Evolutionary conservation across 2,888 invertebrate genomes (phyloP).

Genomic region (Theretra japonica): DNA sequence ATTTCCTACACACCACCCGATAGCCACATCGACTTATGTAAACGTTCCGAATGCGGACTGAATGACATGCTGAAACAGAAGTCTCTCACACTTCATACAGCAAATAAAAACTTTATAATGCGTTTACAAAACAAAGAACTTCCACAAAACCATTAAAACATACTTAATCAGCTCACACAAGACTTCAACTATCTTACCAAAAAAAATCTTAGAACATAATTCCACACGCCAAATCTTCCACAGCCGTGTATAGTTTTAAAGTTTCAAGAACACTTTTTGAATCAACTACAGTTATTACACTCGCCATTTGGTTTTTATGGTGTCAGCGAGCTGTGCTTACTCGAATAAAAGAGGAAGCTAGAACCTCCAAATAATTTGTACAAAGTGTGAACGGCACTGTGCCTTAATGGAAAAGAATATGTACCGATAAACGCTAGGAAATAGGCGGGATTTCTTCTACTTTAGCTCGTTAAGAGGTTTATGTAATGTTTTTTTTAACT

Average conservation of each 20-base stretch:
- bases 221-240: neutral
- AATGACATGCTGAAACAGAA: too few relatives aligned
- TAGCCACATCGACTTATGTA: too few relatives aligned
- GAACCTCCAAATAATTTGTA: neutral
- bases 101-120: too few relatives aligned
- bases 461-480: too few relatives aligned
- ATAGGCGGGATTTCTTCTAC: neutral
- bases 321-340: neutral
- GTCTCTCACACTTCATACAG: too few relatives aligned
- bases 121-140: too few relatives aligned
- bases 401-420: neutral
- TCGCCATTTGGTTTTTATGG: slow-evolving; percentile 4
- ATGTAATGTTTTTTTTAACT: too few relatives aligned
- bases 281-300: neutral
- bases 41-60: too few relatives aligned
- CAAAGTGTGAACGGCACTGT: neutral
- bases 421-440: neutral
- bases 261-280: neutral
- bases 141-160: too few relatives aligned
- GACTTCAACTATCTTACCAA: neutral
- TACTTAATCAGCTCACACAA: too few relatives aligned
- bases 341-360: slow-evolving; percentile 12
- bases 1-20: too few relatives aligned
- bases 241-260: neutral
- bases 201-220: neutral